These are phyloP conservation scores for Mus pahari DNA, from an alignment of 2,113 vertebrate species.

Conservation along the genomic window DNA sequence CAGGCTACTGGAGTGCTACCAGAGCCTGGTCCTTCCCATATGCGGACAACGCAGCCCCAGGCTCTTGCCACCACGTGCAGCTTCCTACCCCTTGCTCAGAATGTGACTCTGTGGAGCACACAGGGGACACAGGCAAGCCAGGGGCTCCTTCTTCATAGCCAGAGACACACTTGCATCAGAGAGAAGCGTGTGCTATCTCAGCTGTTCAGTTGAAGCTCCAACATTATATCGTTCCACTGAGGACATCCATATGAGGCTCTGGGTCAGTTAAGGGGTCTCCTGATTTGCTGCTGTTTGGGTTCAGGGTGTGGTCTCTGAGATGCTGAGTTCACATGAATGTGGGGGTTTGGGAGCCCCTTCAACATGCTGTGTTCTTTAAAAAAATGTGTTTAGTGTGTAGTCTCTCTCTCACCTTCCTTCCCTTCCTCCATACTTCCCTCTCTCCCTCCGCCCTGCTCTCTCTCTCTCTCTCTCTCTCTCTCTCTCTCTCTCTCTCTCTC, in stretches of 20 bases:
- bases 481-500: no score
- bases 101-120: rapidly evolving
- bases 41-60: constrained; percentile 49
- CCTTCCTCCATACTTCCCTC: no score
- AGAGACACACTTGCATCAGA: constrained; percentile 29
- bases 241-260: neutral
- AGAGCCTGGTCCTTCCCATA: neutral
- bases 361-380: neutral
- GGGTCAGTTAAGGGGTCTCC: no score
- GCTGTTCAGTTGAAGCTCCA: constrained; percentile 55
- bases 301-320: neutral
- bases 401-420: neutral
- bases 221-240: neutral
- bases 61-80: constrained; percentile 60
- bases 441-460: no score
- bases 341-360: neutral
- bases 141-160: neutral
- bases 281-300: no score
- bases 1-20: constrained; percentile 17
- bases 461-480: no score
- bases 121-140: rapidly evolving
- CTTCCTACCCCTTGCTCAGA: constrained; percentile 6
- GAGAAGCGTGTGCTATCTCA: neutral
- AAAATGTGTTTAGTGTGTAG: neutral
- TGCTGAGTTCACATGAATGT: neutral